Evolutionary conservation across 2,888 invertebrate genomes (phyloP), one percentile per base, ranked within the genome.

Genomic region (Ecdyonurus torrentis): DNA sequence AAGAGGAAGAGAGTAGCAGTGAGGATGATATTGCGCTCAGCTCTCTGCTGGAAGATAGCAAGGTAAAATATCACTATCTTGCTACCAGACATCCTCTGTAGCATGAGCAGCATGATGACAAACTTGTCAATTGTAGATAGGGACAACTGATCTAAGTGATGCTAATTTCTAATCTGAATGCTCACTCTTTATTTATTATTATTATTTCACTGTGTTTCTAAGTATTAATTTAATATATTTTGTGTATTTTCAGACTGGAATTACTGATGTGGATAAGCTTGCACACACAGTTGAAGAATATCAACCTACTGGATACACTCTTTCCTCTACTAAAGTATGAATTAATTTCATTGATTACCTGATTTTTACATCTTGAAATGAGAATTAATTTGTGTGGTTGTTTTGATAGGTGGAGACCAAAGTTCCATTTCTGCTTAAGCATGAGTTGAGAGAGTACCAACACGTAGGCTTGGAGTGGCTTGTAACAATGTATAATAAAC

Each of bases 381-480:
- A 7, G 60, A 20, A 10, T 55, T 63, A 59, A 62, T 61, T 61
- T 59, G 53, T 65, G 52, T 63, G 65, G 59, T 64, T 62, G 68
- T 74, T 73, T n/a, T n/a, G n/a, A 1, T 69, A 84, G 83, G 93
- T 94, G 70, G 93, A 88, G 66, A 97, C 96, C 59, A 88, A 88
- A 70, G 89, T 97, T 72, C 98, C 98, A 69, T 90, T 90, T 72
- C 82, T 99, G 71, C 77, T 99, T 69, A 91, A 91, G 73, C 93
- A 94, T 76, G 78, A 83, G 65, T 78, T 97, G 69, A 83, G 97
- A 70, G 97, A 97, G 77, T 97, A 97, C 77, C 97, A 95, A 77
- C 94, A 95, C 75, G 94, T 97, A 73, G 97, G 97, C 61, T 81
- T 97, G 70, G 95, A 97, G 76, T 97, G 97, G 97, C 79, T 97